Evolutionary conservation across 64 coral and sea anemone species (phyloP), one percentile per base, ranked within the genome.

Genomic region (Stichodactyla helianthus): DNA sequence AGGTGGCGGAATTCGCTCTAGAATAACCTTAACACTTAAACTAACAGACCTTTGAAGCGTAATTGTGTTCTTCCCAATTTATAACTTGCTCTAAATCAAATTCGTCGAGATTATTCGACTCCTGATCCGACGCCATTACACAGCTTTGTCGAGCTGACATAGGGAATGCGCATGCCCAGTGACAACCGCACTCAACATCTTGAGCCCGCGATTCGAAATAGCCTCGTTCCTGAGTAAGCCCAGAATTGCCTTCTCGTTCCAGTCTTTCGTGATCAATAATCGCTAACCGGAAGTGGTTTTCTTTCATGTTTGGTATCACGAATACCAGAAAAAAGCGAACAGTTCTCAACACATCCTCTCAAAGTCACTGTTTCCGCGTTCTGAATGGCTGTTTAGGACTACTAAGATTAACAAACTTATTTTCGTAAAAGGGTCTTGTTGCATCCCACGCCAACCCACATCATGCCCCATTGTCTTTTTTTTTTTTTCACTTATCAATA

Each of bases 81-180:
- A 96, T 96, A 92, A 96, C 94, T 88, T 96, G 86, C 88, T 96
- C 94, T 96, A 96, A 90, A 96, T 96, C 91, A 89, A 96, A 96
- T 89, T 96, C 94, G 57, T 88, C 94, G 88, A 96, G 88, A 86
- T 86, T 92, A 96, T 96, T 96, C 54, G 84, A 27, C 55, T 93
- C 88, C 53, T 91, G 85, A 76, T 92, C 87, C 65, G 91, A 58
- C 94, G 94, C 94, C 94, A 96, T 96, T 93, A 92, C 91, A 87
- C 83, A 78, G 53, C 64, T 89, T 89, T 76, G 81, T 81, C 79
- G 51, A 53, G 80, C 83, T 64, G 35, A 64, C 14, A 11, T 71
- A 5, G 15, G 27, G 77, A 26, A 13, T 92, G 83, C 94, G 94
- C 94, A 93, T 96, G 86, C 59, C 84, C 85, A 54, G 2, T 62